These are phyloP conservation scores for Aeoliscus strigatus DNA, from an alignment of 2,797 vertebrate genomes.

Conservation along the genomic window DNA sequence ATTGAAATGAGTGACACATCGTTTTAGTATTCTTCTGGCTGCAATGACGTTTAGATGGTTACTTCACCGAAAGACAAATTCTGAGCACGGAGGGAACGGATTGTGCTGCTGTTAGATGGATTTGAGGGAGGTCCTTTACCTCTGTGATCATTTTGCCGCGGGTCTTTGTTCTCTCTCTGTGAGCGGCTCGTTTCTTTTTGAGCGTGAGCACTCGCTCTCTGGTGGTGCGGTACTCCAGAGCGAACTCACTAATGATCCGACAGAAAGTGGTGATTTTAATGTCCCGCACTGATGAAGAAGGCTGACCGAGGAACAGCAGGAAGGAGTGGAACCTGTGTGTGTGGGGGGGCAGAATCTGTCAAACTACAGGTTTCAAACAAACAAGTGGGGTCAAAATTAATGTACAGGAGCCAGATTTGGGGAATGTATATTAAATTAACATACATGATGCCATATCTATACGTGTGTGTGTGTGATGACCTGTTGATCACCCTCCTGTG, in stretches of 20 bases:
- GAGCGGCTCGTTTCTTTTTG: constrained; percentile 90
- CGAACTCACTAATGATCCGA: constrained; percentile 91
- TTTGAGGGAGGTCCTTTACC: constrained; percentile 79
- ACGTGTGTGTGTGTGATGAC: constrained; percentile 45
- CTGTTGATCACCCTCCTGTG: constrained; percentile 92
- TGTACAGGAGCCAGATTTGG: background rate
- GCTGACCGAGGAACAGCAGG: constrained; percentile 88
- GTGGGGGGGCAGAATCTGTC: too few relatives aligned
- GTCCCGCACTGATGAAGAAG: constrained; percentile 84
- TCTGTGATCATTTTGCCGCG: constrained; percentile 96
- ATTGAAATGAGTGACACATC: too few relatives aligned
- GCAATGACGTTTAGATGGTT: too few relatives aligned
- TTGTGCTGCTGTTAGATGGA: too few relatives aligned
- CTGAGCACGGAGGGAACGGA: too few relatives aligned
- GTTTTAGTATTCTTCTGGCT: too few relatives aligned
- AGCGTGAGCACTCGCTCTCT: constrained; percentile 92
- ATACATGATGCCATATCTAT: background rate
- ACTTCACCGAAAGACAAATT: background rate
- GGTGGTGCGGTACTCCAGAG: constrained; percentile 91
- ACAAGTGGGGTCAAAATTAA: too few relatives aligned
- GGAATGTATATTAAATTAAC: background rate
- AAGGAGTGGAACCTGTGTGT: constrained; percentile 95
- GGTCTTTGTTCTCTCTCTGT: constrained; percentile 94
- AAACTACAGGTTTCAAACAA: too few relatives aligned
- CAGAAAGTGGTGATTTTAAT: constrained; percentile 92